Percentiles rank a stretch among this genome's conserved stretches.
phyloP scores from a whole-genome alignment of 2,888 invertebrate species.

The Lasioglossum oenotherae region DNA sequence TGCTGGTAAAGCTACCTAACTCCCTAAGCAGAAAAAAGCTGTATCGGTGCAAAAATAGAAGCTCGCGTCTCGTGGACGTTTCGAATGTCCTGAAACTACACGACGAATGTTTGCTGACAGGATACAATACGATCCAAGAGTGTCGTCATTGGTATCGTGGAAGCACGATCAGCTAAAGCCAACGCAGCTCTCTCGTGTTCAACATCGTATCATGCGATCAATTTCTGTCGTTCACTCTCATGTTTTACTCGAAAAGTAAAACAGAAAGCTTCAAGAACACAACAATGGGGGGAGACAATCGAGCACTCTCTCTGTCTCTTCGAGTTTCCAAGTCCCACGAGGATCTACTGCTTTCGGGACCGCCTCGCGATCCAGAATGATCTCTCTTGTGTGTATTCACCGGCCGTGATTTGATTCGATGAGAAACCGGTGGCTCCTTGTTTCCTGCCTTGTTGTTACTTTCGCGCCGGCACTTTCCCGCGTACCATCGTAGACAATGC shows the following conservation, averaged over 20 bases:
- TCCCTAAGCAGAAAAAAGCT: neutral
- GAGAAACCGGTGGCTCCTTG: constrained; percentile 47
- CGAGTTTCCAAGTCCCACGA: constrained; percentile 33
- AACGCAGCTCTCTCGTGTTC: neutral
- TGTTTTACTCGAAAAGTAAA: neutral
- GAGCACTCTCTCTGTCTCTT: constrained; percentile 38
- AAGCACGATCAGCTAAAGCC: constrained; percentile 25
- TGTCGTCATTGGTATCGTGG: constrained; percentile 23
- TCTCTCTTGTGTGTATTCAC: neutral
- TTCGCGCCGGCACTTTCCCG: constrained; percentile 74
- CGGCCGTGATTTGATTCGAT: constrained; percentile 38
- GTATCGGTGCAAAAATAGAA: neutral
- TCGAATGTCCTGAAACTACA: constrained; percentile 30
- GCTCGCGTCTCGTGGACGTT: constrained; percentile 16
- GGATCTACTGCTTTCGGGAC: constrained; percentile 48
- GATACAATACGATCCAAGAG: constrained; percentile 54
- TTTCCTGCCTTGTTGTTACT: constrained; percentile 71
- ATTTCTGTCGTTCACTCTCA: neutral
- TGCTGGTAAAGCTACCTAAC: neutral
- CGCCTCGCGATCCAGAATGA: constrained; percentile 43
- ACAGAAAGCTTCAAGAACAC: constrained; percentile 4
- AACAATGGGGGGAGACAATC: constrained; percentile 27
- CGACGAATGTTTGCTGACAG: constrained; percentile 63
- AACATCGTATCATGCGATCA: neutral
- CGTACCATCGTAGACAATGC: constrained; percentile 59